A percentile compares a stretch with the other conserved stretches of the same genome.
These are phyloP conservation scores for Lampris incognitus DNA, from an alignment of 2,113 vertebrate species.

Conservation along the genomic window DNA sequence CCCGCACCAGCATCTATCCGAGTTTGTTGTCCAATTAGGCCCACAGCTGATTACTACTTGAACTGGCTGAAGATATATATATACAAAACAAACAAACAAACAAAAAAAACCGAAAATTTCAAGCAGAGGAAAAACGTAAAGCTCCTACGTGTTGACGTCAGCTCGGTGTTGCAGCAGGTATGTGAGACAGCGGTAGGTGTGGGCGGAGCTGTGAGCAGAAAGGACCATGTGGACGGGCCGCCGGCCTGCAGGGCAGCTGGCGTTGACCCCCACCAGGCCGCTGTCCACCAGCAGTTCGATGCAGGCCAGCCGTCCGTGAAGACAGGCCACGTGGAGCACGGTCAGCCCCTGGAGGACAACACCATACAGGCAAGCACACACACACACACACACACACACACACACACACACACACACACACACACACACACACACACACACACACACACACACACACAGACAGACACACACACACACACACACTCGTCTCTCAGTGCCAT, in stretches of 20 bases:
- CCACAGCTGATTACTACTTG: no score
- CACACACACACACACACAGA: conserved; percentile 6
- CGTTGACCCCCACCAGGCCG: conserved; percentile 41
- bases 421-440: conserved; percentile 6
- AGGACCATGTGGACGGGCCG: conserved; percentile 74
- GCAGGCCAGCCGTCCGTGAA: conserved; percentile 55
- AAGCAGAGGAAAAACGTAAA: not conserved
- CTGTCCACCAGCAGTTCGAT: conserved; percentile 59
- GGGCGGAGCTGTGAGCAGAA: conserved; percentile 39
- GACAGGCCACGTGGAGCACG: conserved; percentile 68
- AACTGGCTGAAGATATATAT: no score
- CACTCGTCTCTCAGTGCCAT: not conserved
- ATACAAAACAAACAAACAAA: no score
- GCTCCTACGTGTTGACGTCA: conserved; percentile 63
- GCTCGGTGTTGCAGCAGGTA: conserved; percentile 74
- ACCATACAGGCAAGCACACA: conserved; percentile 11
- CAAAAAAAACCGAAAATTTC: no score
- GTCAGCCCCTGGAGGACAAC: conserved; percentile 55
- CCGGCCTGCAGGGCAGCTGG: conserved; percentile 49
- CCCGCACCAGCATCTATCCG: no score
- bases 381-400: not conserved
- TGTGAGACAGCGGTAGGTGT: conserved; percentile 55
- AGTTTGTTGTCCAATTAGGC: no score
- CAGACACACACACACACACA: not conserved
- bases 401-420: conserved; percentile 7